phyloP scores from a whole-genome alignment of 37 sponge, comb jelly and placozoan genomes.

The Chondrosia reniformis region DNA sequence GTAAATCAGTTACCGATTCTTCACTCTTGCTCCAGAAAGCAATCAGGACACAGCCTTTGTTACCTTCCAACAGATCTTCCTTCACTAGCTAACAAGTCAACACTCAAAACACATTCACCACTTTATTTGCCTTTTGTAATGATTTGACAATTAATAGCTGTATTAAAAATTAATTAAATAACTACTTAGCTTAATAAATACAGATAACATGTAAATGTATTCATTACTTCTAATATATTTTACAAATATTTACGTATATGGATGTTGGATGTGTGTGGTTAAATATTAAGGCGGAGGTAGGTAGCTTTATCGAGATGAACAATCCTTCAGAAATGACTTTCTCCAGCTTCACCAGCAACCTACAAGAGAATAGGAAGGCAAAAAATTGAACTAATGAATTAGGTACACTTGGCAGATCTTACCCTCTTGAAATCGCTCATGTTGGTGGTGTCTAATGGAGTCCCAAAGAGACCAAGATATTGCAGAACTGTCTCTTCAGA shows the following conservation, averaged over 20 bases:
- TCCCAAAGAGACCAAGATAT: conserved; percentile 70
- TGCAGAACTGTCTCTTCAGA: conserved; percentile 76
- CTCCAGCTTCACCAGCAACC: conserved; percentile 68
- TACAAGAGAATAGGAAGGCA: background rate
- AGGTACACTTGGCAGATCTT: background rate
- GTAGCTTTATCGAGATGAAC: no score
- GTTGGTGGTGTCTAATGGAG: conserved; percentile 71
- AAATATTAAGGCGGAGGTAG: no score
- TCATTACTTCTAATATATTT: no score
- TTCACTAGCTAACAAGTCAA: no score
- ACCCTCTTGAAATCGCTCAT: conserved; percentile 96
- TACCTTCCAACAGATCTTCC: conserved; percentile 30
- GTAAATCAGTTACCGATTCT: conserved; percentile 64
- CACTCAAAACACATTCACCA: no score
- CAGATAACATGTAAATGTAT: no score
- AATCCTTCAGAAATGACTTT: conserved; percentile 42
- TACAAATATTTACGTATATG: no score
- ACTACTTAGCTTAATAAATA: no score
- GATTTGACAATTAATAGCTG: no score
- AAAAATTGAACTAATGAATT: background rate
- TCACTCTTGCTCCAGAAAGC: conserved; percentile 41
- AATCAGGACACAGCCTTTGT: conserved; percentile 45
- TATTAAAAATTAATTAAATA: no score
- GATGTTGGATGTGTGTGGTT: no score
- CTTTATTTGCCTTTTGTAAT: no score